These are phyloP conservation scores for Dione juno DNA, from an alignment of 2,888 invertebrate genomes.

Conservation along the genomic window DNA sequence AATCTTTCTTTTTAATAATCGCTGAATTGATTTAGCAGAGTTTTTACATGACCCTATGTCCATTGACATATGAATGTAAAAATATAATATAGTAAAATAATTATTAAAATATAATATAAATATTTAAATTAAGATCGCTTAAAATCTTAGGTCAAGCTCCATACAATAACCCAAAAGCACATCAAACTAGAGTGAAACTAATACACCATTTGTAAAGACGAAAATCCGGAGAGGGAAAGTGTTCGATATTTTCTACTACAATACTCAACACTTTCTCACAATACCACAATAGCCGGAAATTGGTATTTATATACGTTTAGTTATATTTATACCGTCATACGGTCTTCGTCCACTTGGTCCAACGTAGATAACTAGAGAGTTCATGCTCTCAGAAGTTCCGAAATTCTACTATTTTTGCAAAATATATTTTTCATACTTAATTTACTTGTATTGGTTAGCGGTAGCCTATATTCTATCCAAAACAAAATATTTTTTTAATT, in stretches of 20 bases:
- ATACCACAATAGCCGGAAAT: constrained; percentile 19
- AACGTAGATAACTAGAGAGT: too few relatives aligned
- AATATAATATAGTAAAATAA: background rate
- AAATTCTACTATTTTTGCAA: too few relatives aligned
- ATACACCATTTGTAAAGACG: constrained; percentile 24
- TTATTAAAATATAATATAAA: background rate
- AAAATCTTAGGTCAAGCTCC: background rate
- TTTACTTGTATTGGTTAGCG: too few relatives aligned
- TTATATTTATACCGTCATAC: background rate
- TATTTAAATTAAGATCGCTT: background rate
- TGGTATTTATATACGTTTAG: background rate
- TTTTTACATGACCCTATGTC: too few relatives aligned
- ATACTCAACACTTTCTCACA: constrained; percentile 36
- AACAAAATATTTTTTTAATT: too few relatives aligned
- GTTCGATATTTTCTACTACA: constrained; percentile 38
- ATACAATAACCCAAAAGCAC: constrained; percentile 18
- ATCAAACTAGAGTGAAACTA: constrained; percentile 33
- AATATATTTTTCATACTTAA: too few relatives aligned
- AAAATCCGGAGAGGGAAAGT: constrained; percentile 57
- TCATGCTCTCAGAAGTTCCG: too few relatives aligned
- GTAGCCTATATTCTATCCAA: too few relatives aligned
- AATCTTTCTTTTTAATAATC: too few relatives aligned
- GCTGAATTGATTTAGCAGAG: too few relatives aligned
- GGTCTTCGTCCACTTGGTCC: too few relatives aligned
- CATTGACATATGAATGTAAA: too few relatives aligned